Evolutionary conservation across 2,888 invertebrate genomes (phyloP), one percentile per base, ranked within the genome.

Genomic region (Tillus elongatus): DNA sequence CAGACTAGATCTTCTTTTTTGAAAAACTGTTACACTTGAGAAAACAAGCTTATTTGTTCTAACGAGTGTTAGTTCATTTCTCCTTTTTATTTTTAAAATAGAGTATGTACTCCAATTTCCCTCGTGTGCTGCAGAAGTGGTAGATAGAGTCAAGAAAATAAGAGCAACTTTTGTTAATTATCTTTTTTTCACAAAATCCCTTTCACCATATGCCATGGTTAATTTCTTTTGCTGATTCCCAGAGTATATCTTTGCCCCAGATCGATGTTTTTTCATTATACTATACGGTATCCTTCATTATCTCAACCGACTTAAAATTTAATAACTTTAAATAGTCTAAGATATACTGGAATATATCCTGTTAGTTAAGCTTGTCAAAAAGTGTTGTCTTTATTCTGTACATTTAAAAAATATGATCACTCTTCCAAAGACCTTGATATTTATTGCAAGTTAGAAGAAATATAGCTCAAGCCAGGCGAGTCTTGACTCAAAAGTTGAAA

Each of bases 31-130:
- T n/a, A n/a, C n/a, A n/a, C n/a, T n/a, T n/a, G n/a, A n/a, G n/a
- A n/a, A n/a, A n/a, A 26, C 26, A 12, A 33, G 13, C 11, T 33
- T 33, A 9, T 33, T 6, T 8, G 33, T 33, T 12, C 33, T 8
- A 6, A 16, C 33, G 6, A 6, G n/a, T 6, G 33, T 33, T 24
- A 33, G 24, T 16, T 15, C 19, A 19, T 33, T 33, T 19, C 33
- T 33, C 14, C 19, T 33, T 12, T 33, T 33, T 19, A 19, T 33
- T 33, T 19, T 33, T 4, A 33, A n/a, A 9, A 6, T 6, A 3
- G 33, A 33, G 11, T 16, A 33, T 4, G 10, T 19, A 8, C 13
- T 33, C 4, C 11, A 33, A 12, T 33, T 33, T 33, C 33, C 19
- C 13, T 33, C 33, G 11, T 6, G 4, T 4, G 10, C 13, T 19